These are phyloP conservation scores for Rhabdornis inornatus DNA, from an alignment of 2,113 vertebrate genomes.

Conservation along the genomic window DNA sequence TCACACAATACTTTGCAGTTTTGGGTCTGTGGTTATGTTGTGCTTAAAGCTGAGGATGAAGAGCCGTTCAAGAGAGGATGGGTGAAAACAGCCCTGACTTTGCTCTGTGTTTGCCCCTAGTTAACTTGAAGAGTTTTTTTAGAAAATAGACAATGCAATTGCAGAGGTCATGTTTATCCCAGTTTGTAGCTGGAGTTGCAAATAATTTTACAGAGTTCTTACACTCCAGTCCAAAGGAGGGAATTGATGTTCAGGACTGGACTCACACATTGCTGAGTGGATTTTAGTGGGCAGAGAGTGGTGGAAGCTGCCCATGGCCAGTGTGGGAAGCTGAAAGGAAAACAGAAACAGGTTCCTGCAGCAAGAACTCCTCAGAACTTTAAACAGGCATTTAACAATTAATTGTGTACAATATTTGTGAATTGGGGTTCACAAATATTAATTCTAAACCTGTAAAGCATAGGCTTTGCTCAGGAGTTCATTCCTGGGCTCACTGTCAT, in stretches of 20 bases:
- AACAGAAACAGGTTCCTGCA: neutral
- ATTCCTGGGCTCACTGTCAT: rapidly evolving
- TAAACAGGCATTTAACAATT: too few relatives aligned
- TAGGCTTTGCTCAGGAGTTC: neutral
- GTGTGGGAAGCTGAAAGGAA: neutral
- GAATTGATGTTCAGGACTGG: neutral
- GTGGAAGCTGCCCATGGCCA: neutral
- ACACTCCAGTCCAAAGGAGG: neutral
- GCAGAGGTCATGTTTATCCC: neutral
- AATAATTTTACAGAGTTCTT: neutral
- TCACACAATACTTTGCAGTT: too few relatives aligned
- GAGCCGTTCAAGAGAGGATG: neutral
- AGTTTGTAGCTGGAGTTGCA: neutral
- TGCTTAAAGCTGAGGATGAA: neutral
- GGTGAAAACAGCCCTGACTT: neutral
- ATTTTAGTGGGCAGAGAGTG: neutral
- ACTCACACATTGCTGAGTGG: neutral
- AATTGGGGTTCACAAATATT: neutral
- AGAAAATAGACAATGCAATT: neutral
- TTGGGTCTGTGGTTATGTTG: neutral
- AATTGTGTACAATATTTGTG: too few relatives aligned
- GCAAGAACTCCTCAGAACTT: neutral
- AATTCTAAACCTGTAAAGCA: neutral
- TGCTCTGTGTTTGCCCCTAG: neutral
- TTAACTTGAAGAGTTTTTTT: neutral